Evolutionary conservation across 1,140 invertebrate genomes (phyloP), one percentile per base, ranked within the genome.

Genomic region (Hylaeus volcanicus): DNA sequence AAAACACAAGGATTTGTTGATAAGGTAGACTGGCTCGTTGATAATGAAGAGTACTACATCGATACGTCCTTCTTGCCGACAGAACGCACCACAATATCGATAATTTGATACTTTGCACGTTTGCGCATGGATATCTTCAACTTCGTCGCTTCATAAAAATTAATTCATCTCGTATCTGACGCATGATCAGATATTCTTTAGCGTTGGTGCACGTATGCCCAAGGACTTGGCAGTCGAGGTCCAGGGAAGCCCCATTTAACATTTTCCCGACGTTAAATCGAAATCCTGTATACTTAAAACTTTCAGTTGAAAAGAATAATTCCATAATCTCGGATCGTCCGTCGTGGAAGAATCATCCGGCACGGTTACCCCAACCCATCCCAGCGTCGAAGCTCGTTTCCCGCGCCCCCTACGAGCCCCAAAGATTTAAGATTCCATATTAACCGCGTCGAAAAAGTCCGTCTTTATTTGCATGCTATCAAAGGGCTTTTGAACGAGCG

Each of bases 361-460:
- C 37, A 6, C 12, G 48, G n/a, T 72, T 72, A 45, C 9, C 45
- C 12, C 39, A 11, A 1, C 53, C 53, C 39, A 6, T n/a, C 37
- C 14, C 1, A 26, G n/a, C 14, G 73, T 71, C 64, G 73, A 73
- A 64, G 3, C 48, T n/a, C 11, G 39, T n/a, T 9, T 26, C 48
- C 14, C 37, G 39, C 5, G 3, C 26, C 41, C 15, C 65, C 41
- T 8, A 2, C 11, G 11, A 6, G 11, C 39, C 43, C 37, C 60
- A 37, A 81, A 53, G 79, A 77, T 78, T 71, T 78, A 78, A 81
- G 79, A 81, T 78, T 81, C 60, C 79, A 65, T 78, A 77, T 78
- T 77, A 81, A 79, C 77, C 26, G 51, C 60, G 70, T 55, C 48
- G 14, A 26, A 79, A 79, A 79, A 79, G 51, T 80, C 74, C 56